Evolutionary conservation across 2,888 invertebrate genomes (phyloP), one percentile per base, ranked within the genome.

Genomic region (Drosophila longiperda): DNA sequence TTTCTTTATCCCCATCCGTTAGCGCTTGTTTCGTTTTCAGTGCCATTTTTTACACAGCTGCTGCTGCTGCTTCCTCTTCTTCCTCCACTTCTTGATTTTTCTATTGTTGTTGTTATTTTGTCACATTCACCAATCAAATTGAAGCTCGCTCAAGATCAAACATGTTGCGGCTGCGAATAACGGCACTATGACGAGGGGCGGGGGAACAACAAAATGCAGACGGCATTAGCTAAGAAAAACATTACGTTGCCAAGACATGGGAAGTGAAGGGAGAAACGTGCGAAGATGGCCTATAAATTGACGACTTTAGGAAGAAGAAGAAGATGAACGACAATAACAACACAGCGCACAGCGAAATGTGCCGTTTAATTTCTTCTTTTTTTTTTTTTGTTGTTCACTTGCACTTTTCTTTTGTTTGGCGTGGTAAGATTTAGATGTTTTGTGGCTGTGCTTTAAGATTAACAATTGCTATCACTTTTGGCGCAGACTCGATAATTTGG

Each of bases 401-500:
- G 48, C 75, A 75, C 75, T 63, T 68, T 40, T 20, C 20, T 55
- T 53, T 54, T 40, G 20, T 48, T 32, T 20, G 26, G 5, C 33
- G n/a, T 15, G 15, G 20, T 15, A 40, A 29, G n/a, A 55, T n/a
- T 29, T 55, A 29, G 26, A 49, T n/a, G 59, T 54, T 54, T 26
- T 38, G 54, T 17, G 12, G n/a, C 76, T 67, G 69, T 58, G 61
- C 73, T 83, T 72, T 78, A 75, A 80, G 74, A 82, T 75, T 77
- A 76, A 80, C 83, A 86, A 81, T 82, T 81, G 81, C 69, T 71
- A 83, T 76, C 87, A 81, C 82, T 81, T 80, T 75, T 85, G 80
- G 83, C 84, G 86, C 84, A 84, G 83, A 86, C 86, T 84, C 84
- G 86, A 84, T 82, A 85, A 86, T 84, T 85, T 87, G 84, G 81